Evolutionary conservation across 1,140 invertebrate species (phyloP).

Genomic region (Scaptomyza montana): DNA sequence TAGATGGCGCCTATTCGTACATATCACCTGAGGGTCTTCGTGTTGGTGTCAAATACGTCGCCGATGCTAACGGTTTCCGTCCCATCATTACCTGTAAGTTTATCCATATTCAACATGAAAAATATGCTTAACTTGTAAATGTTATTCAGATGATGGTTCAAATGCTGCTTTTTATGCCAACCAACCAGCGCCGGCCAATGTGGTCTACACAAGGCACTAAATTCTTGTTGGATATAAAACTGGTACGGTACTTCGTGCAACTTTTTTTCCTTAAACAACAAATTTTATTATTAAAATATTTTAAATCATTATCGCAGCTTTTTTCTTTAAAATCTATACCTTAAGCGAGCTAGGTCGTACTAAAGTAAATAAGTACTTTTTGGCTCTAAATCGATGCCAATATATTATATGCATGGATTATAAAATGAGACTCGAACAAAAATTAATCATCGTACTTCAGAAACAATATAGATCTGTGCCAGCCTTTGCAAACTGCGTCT

Average conservation of each 20-base stretch:
- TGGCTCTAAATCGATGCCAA: too few relatives aligned
- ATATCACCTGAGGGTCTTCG: slow-evolving; percentile 74
- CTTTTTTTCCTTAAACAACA: background rate
- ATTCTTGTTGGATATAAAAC: background rate
- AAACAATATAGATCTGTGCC: too few relatives aligned
- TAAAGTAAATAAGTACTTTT: too few relatives aligned
- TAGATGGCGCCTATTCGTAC: slow-evolving; percentile 73
- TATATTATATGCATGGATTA: too few relatives aligned
- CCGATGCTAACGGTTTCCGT: slow-evolving; percentile 77
- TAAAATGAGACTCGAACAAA: too few relatives aligned
- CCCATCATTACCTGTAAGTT: slow-evolving; percentile 75
- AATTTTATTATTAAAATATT: slow-evolving; percentile 18
- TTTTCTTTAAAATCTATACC: too few relatives aligned
- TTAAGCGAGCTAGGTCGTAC: too few relatives aligned
- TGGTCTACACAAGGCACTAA: slow-evolving; percentile 63
- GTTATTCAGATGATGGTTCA: slow-evolving; percentile 63
- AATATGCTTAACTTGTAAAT: background rate
- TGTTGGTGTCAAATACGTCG: slow-evolving; percentile 71
- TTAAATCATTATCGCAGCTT: too few relatives aligned
- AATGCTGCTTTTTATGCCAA: slow-evolving; percentile 67
- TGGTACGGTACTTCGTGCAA: background rate
- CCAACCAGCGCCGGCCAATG: slow-evolving; percentile 66
- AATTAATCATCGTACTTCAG: too few relatives aligned
- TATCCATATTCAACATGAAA: background rate
- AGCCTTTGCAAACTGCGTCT: too few relatives aligned